A percentile compares a stretch with the other conserved stretches of the same genome.
Evolutionary conservation across 2,113 vertebrate genomes (phyloP).

Genomic region (Osmerus eperlanus): DNA sequence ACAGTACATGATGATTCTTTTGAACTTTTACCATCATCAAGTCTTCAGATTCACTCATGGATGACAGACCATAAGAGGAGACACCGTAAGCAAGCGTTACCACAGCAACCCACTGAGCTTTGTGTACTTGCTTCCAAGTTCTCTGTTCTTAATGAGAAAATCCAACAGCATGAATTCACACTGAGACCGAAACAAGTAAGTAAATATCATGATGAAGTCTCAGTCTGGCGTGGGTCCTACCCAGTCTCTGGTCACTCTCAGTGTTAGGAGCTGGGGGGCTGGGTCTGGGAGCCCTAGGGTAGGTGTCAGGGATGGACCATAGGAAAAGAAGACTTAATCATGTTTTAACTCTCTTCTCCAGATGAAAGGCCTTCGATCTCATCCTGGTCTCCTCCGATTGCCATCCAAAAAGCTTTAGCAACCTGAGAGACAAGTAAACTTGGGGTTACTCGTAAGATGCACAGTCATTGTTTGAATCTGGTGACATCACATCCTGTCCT

Average conservation of each 20-base stretch:
- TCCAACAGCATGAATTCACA: constrained; percentile 28
- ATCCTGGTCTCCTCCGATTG: constrained; percentile 93
- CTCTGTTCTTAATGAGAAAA: constrained; percentile 17
- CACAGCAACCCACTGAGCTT: not conserved
- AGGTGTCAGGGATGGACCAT: constrained; percentile 32
- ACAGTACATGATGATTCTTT: not conserved
- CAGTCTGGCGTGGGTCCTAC: constrained; percentile 1
- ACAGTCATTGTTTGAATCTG: not conserved
- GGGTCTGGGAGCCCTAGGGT: constrained; percentile 30
- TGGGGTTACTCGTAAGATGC: not conserved
- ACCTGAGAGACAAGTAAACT: constrained; percentile 71
- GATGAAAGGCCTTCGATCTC: constrained; percentile 95
- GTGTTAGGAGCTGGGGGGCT: constrained; percentile 18
- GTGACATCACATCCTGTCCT: not conserved
- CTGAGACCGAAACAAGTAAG: constrained; percentile 38
- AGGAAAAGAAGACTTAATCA: constrained; percentile 20
- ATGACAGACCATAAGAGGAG: not conserved
- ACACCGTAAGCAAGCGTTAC: too few relatives aligned
- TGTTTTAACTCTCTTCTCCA: constrained; percentile 84
- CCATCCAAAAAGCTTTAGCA: constrained; percentile 98
- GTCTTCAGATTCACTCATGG: constrained; percentile 19
- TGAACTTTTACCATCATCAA: constrained; percentile 1
- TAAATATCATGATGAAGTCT: constrained; percentile 23
- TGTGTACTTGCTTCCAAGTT: not conserved
- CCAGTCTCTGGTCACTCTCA: constrained; percentile 33